Evolutionary conservation across 23 tunicate genomes (phyloP).

Genomic region (Oikopleura dioica): DNA sequence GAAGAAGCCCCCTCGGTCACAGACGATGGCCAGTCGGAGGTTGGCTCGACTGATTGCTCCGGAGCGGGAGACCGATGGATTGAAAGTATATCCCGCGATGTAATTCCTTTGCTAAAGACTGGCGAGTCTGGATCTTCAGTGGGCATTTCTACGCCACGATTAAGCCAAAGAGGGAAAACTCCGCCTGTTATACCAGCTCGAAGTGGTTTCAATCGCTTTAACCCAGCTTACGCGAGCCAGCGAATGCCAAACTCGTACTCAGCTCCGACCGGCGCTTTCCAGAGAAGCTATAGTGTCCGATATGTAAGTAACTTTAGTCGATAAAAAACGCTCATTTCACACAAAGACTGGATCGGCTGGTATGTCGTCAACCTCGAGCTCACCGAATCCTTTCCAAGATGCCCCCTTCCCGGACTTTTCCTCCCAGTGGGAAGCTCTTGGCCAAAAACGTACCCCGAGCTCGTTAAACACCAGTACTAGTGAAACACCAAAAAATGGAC

Average conservation of each 20-base stretch:
- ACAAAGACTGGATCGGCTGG: constrained; percentile 2
- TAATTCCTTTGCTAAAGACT: neutral
- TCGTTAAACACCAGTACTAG: too few species aligned
- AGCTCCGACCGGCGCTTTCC: neutral
- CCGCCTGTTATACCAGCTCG: constrained; percentile 7
- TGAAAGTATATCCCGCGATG: neutral
- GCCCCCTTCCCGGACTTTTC: neutral
- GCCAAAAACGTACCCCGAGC: neutral
- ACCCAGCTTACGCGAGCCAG: neutral
- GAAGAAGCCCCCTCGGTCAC: neutral
- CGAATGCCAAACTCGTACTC: neutral
- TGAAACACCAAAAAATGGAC: too few species aligned
- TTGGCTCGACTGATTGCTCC: neutral
- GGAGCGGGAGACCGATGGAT: constrained; percentile 1
- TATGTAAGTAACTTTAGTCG: neutral
- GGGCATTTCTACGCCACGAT: neutral
- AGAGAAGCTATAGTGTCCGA: constrained; percentile 2
- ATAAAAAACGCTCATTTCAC: too few species aligned
- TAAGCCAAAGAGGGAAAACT: too few species aligned
- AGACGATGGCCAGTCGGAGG: neutral
- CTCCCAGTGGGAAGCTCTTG: constrained; percentile 11
- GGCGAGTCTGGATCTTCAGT: neutral
- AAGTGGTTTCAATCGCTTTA: neutral
- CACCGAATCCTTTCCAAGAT: constrained; percentile 13
- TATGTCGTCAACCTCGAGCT: neutral